Conservation (phyloP, 1,140 invertebrate species). For the Akabosia matsudoensis region DNA sequence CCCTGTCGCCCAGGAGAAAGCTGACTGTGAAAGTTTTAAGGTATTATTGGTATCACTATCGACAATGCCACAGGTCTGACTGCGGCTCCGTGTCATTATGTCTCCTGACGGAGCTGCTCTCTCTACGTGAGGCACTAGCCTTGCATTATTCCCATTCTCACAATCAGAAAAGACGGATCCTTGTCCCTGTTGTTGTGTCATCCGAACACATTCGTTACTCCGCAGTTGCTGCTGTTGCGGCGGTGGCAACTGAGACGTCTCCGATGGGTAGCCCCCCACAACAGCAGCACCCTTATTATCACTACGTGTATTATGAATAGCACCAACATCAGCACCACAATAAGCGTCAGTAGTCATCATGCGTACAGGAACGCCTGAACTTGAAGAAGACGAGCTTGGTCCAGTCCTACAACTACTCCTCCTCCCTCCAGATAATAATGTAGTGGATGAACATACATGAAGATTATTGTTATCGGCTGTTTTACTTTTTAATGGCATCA, state of each 20-base stretch:
- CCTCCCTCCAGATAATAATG: constrained; percentile 14
- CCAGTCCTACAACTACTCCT: constrained; percentile 7
- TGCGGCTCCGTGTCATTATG: background rate
- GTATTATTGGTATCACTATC: background rate
- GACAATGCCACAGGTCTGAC: background rate
- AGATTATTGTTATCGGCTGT: constrained; percentile 7
- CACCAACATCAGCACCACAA: constrained; percentile 17
- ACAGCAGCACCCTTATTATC: constrained; percentile 5
- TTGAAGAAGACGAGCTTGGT: constrained; percentile 18
- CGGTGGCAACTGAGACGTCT: background rate
- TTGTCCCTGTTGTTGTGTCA: constrained; percentile 11
- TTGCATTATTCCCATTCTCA: constrained; percentile 17
- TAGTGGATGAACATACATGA: constrained; percentile 1
- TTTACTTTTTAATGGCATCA: constrained; percentile 9
- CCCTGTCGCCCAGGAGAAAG: background rate
- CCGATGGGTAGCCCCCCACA: background rate
- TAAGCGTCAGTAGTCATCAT: constrained; percentile 23
- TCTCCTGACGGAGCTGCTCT: background rate
- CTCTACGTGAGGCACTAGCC: background rate
- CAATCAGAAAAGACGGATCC: constrained; percentile 16
- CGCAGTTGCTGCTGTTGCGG: background rate
- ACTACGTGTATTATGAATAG: constrained; percentile 3
- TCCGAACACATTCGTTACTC: background rate
- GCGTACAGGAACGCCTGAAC: background rate
- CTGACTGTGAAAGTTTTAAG: constrained; percentile 18